Evolutionary conservation across 35 echinoderm and acorn worm species (phyloP), one percentile per base, ranked within the genome.

Genomic region (Chiridota heheva): DNA sequence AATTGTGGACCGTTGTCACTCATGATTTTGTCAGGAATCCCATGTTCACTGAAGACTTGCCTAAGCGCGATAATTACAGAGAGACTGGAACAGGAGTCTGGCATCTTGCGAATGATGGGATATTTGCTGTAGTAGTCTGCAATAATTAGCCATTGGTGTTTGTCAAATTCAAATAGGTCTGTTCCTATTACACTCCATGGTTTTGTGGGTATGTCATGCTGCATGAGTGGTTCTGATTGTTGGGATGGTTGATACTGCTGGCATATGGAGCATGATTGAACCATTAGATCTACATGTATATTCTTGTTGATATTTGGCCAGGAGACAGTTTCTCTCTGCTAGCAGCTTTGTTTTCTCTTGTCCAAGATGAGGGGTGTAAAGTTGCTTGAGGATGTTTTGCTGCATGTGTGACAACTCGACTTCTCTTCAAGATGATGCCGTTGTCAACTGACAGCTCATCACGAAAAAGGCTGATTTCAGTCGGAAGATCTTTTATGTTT

Each of bases 291-390:
- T 26, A 47, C 44, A 41, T 30, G 25, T 47, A 87, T 87, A n/a
- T 92, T 43, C 16, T 73, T 64, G 37, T 82, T 86, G 17, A 86
- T 92, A 3, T 53, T 63, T 48, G 90, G 90, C 83, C 90, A 86
- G 29, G 67, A 92, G 37, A 92, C 90, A 1, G 76, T 58, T 6
- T 87, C 71, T 57, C 44, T 88, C 69, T 6, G 91, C 80, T 17
- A 66, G 24, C 1, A 86, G 34, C 67, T 86, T 77, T 4, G 70
- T 77, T 64, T 86, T 86, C 43, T 77, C 70, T 55, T 46, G 30
- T 27, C 71, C 41, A 38, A 77, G 58, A 36, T 86, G 84, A 1
- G 57, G 35, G 24, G 40, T 74, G 33, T 86, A 72, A 12, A 77
- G 42, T 17, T 86, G 58, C 60, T 64, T 56, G 15, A 86, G 24